phyloP scores from a whole-genome alignment of 2,888 invertebrate species.

The Diloba caeruleocephala region DNA sequence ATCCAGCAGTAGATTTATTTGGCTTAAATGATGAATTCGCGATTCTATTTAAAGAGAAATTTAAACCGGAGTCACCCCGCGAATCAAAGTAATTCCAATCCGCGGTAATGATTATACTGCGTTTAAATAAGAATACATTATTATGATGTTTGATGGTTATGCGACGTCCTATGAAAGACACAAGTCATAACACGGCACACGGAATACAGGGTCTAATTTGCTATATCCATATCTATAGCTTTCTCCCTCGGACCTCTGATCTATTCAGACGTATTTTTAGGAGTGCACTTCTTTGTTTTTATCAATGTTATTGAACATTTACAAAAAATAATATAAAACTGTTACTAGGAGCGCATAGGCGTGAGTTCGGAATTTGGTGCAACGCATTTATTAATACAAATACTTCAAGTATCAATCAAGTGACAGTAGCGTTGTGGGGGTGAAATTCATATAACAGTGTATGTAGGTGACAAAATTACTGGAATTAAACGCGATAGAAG shows the following conservation, averaged over 20 bases:
- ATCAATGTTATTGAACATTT: background rate
- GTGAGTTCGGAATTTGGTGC: background rate
- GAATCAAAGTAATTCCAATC: no score
- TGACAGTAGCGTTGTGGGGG: background rate
- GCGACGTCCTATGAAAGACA: no score
- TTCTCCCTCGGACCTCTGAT: background rate
- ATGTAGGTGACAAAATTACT: background rate
- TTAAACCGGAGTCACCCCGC: no score
- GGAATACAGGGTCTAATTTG: no score
- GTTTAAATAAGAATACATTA: no score
- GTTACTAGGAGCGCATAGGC: background rate
- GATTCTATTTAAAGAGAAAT: no score
- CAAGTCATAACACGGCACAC: no score
- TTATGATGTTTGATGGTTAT: no score
- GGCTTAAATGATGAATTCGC: no score
- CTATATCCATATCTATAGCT: background rate
- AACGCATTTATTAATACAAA: no score
- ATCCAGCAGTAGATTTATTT: no score
- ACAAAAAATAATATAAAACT: background rate
- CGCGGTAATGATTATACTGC: no score
- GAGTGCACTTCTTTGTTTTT: background rate
- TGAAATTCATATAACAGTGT: background rate
- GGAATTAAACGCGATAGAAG: background rate
- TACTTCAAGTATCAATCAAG: background rate
- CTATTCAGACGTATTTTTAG: background rate